Base-by-base conservation (phyloP, 2,888 invertebrate genomes). In the Euzophera pinguis region DNA sequence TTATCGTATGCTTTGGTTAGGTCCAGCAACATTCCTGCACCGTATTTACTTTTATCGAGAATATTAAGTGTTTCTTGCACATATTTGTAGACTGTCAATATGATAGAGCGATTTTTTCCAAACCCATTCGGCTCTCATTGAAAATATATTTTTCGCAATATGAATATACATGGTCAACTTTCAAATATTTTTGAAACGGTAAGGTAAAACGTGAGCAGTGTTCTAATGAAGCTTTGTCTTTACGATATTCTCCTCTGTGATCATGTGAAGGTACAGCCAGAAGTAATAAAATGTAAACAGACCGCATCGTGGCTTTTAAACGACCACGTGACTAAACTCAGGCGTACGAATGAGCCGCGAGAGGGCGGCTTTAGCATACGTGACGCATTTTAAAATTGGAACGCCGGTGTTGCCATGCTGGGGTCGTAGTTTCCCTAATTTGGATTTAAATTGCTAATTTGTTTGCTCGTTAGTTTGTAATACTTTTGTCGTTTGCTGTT, bases 371-470 rank as follows among this genome's bases (percentile, higher is more conserved):
- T 53, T 35, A 34, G 34, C 53, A 50, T 49, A 53, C 55, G 55
- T 48, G 55, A 50, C 53, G 41, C 55, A 53, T 52, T 55, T 55
- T 55, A 53, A 53, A 54, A 55, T 35, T 47, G 12, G 16, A 49
- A 43, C 53, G 48, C 12, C 53, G 48, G 43, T 53, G 49, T 43
- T 49, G 49, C 53, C 35, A 35, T 42, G 38, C 37, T 42, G 32
- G 9, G 45, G 29, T 45, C 34, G 45, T 45, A 34, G 32, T 45
- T 45, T 29, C 14, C 45, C 32, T 45, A 45, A 45, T 45, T 34
- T 16, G 16, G 45, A 34, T 45, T 45, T 32, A 45, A 45, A 45
- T 45, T 32, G 45, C 32, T 45, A 45, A 45, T 45, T 34, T 45
- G 16, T 32, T 45, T 13, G 45, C 32, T 45, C 45, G 16, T 45